Evolutionary conservation across 2,797 vertebrate species (phyloP), one percentile per base, ranked within the genome.

Genomic region (Sebastes minor): DNA sequence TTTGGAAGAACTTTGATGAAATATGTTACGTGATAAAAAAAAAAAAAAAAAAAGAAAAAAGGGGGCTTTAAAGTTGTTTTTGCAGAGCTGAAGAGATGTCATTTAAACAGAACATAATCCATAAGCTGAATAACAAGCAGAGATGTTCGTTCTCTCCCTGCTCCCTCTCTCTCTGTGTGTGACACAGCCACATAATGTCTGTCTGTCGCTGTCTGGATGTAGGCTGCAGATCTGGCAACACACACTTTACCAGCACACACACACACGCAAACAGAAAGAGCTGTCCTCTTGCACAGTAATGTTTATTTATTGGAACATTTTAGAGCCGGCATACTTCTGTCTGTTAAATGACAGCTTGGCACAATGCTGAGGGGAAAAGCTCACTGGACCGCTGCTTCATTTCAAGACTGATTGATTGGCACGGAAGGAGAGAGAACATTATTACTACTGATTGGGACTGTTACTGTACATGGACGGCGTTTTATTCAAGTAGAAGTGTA

Each of bases 61-160:
- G 42, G 71, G 66, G 86, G 78, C 57, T 88, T 91, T 89, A 88
- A 93, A 92, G 89, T 92, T 92, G 86, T 92, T 92, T 92, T 86
- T 76, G 86, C 88, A 10, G 80, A 82, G 86, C 89, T 85, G 87
- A 88, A 55, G 86, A 73, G 89, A 92, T 88, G 89, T 91, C 89
- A 86, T 89, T 93, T 93, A 85, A 92, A 92, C 89, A 93, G 87
- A 92, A 91, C 88, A 89, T 94, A 94, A 95, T 95, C 94, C 91
- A 87, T 93, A 90, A 94, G 80, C 92, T 90, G 87, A 91, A 91
- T 87, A 94, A 94, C 86, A 93, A 90, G 89, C 86, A 85, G 83
- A 79, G 86, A 90, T 82, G 87, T 77, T 90, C 42, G 64, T 83
- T 86, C 82, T 85, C 80, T 92, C 86, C 74, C 71, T 49, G 66